Evolutionary conservation across 2,113 vertebrate genomes (phyloP), one percentile per base, ranked within the genome.

Genomic region (Euleptes europaea): DNA sequence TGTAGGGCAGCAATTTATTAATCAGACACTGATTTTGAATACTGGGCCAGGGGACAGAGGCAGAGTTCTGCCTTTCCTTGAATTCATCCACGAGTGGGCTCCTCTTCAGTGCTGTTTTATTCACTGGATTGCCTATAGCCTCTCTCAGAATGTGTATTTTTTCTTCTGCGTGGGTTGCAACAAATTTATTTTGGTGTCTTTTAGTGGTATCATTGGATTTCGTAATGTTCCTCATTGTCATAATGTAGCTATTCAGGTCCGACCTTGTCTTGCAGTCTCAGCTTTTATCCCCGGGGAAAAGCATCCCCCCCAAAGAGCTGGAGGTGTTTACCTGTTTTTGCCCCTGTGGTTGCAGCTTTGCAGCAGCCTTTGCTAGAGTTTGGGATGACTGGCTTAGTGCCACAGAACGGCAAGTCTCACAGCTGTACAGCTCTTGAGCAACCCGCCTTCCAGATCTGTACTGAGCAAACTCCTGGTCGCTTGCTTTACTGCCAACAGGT

Each of bases 181-280:
- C n/a, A 86, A 14, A 63, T 13, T 15, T 42, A n/a, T 51, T 65
- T 78, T 47, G 21, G 31, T 42, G 5, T 54, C 31, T 82, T 35
- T 21, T 0, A 0, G 42, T 0, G 0, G 1, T 15, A 65, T 44
- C 4, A 0, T 0, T 4, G 8, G 38, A 67, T 70, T 74, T 1
- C 49, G 38, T 66, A 5, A 63, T 44, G 77, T 76, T 0, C 1
- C n/a, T 60, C 74, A 7, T 0, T 17, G 49, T 0, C 49, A 19
- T 66, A 35, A 75, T 0, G 2, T 73, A 44, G 3, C 31, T 31
- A 1, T 44, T 40, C 10, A 0, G 60, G 63, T 74, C 83, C 47
- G 0, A 0, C 51, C 80, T 74, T 21, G 9, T 11, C 67, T 79
- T 0, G 1, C 33, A 51, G 49, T 19, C 19, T 65, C 80, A 1